phyloP scores from a whole-genome alignment of 2,797 vertebrate species.

The Sebastolobus altivelis region DNA sequence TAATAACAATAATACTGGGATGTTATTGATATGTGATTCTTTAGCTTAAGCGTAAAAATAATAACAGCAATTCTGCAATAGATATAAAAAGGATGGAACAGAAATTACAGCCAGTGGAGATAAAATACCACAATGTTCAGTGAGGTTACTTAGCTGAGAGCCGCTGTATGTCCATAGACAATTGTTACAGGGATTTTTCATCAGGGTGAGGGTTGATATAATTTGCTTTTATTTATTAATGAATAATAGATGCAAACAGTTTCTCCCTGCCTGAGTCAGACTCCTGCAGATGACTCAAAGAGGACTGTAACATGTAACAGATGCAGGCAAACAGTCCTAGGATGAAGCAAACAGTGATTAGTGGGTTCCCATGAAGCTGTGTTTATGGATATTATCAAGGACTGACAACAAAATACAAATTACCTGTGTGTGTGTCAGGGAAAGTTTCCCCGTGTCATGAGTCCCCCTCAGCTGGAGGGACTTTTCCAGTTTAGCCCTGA shows the following conservation, averaged over 20 bases:
- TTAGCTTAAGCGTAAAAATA: neutral
- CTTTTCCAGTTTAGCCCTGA: constrained; percentile 58
- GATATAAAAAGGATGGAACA: neutral
- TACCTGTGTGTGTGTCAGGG: constrained; percentile 10
- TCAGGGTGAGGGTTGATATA: neutral
- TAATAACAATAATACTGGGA: neutral
- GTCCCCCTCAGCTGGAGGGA: constrained; percentile 43
- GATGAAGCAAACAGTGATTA: constrained; percentile 29
- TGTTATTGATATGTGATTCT: neutral
- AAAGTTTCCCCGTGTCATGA: constrained; percentile 23
- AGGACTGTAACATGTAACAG: neutral
- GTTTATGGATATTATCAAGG: constrained; percentile 20
- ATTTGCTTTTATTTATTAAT: neutral
- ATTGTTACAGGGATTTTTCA: neutral
- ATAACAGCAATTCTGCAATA: neutral
- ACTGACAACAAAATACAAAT: constrained; percentile 38
- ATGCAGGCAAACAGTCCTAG: constrained; percentile 3
- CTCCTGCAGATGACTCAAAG: neutral
- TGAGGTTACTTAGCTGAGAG: neutral
- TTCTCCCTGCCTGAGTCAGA: neutral
- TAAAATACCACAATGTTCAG: neutral
- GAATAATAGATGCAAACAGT: neutral
- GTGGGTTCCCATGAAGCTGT: constrained; percentile 18
- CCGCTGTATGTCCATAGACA: too few species aligned
- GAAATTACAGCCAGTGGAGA: neutral